Evolutionary conservation across 2,888 invertebrate genomes (phyloP), one percentile per base, ranked within the genome.

Genomic region (Ichneumon xanthorius): DNA sequence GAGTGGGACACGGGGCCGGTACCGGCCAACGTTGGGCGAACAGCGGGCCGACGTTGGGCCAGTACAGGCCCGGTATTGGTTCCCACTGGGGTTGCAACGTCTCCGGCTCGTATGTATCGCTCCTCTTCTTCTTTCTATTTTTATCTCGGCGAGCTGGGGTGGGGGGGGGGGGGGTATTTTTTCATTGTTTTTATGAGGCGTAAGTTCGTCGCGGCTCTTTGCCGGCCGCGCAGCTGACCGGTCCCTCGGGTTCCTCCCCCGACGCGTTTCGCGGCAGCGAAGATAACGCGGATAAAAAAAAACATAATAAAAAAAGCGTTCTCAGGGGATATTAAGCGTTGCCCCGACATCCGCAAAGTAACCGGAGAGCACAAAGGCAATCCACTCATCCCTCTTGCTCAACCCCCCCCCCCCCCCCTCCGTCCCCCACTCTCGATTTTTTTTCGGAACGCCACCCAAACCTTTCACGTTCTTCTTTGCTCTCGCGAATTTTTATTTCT

Each of bases 331-430:
- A 76, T 80, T 80, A 65, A 58, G 58, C 63, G 63, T 63, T 50
- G 71, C 76, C 75, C 71, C 50, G 80, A 75, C 76, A 76, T 80
- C 75, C 26, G 70, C 76, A 84, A 76, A 72, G 80, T 80, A 84
- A 76, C 70, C 79, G 55, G 55, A 80, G 75, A 75, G 63, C 80
- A 80, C 84, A 80, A 83, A 80, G 73, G 80, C 82, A 75, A 80
- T 45, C 53, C 55, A 58, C 78, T 77, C 71, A 58, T 63, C 72
- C 63, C 67, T 48, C 37, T 48, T 26, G 16, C 53, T 48, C 22
- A 63, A 63, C n/a, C 45, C 30, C 45, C 19, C 55, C 14, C 37
- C 19, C n/a, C n/a, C n/a, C n/a, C n/a, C n/a, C n/a, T n/a, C n/a
- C n/a, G n/a, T n/a, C n/a, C n/a, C n/a, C n/a, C n/a, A 5, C 70